phyloP scores from a whole-genome alignment of 2,113 vertebrate species.

The Callithrix jacchus region DNA sequence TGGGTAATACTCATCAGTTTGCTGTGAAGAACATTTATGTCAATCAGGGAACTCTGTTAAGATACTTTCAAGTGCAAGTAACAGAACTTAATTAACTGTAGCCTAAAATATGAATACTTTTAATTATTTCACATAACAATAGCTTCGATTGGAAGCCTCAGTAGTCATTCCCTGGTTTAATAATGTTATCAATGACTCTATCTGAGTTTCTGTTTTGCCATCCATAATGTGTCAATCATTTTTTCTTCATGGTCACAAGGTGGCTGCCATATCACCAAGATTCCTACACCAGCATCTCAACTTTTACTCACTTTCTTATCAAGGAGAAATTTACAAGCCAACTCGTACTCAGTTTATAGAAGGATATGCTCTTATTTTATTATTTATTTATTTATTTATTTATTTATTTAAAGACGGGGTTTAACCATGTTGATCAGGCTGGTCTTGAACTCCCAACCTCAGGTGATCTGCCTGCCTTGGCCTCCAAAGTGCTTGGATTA shows the following conservation, averaged over 20 bases:
- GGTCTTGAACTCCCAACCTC: too few species aligned
- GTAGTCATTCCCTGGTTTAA: neutral
- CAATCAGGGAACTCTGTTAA: neutral
- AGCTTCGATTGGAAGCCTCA: neutral
- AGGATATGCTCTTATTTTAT: neutral
- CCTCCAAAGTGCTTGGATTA: too few species aligned
- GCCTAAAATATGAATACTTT: neutral
- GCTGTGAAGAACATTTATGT: neutral
- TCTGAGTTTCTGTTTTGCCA: neutral
- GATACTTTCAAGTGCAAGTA: neutral
- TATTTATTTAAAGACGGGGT: too few species aligned
- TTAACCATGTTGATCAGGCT: too few species aligned
- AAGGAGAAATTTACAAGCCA: neutral
- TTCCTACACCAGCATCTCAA: neutral
- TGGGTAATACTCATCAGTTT: neutral
- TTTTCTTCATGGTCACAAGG: neutral
- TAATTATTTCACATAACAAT: neutral
- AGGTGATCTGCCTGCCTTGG: too few species aligned
- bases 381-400: too few species aligned
- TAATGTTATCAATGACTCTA: neutral
- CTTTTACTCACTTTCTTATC: neutral
- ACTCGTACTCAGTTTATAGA: neutral
- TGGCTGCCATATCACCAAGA: neutral
- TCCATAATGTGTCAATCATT: neutral
- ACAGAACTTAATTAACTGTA: conserved; percentile 14